These are phyloP conservation scores for Penaeus indicus DNA, from an alignment of 1,140 invertebrate species.

Conservation along the genomic window DNA sequence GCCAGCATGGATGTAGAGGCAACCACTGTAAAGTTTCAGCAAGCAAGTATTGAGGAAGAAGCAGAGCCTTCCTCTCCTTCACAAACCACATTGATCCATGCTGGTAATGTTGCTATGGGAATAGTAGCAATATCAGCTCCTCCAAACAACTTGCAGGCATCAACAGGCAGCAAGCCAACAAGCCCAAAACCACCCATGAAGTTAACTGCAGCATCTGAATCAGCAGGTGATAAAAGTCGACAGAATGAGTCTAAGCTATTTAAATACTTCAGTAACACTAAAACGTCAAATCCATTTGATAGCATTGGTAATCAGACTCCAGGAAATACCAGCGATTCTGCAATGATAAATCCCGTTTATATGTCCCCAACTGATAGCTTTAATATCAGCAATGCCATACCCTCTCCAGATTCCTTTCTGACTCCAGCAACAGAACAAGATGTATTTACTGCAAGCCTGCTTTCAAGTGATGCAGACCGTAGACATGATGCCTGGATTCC, in stretches of 20 bases:
- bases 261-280: slow-evolving; percentile 51
- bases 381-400: slow-evolving; percentile 61
- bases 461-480: slow-evolving; percentile 72
- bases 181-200: slow-evolving; percentile 32
- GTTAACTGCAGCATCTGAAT: slow-evolving; percentile 22
- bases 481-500: slow-evolving; percentile 84
- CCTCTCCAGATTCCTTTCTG: slow-evolving; percentile 64
- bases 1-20: slow-evolving; percentile 51
- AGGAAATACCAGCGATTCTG: slow-evolving; percentile 46
- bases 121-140: slow-evolving; percentile 42
- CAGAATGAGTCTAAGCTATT: slow-evolving; percentile 58
- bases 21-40: slow-evolving; percentile 55
- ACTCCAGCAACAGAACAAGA: slow-evolving; percentile 66
- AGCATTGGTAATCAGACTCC: slow-evolving; percentile 33
- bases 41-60: slow-evolving; percentile 43
- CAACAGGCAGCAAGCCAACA: slow-evolving; percentile 31
- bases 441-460: slow-evolving; percentile 64
- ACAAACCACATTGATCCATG: background rate
- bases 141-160: slow-evolving; percentile 3
- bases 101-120: slow-evolving; percentile 31
- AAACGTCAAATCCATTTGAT: slow-evolving; percentile 55
- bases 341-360: slow-evolving; percentile 65
- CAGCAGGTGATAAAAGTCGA: slow-evolving; percentile 36
- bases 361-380: slow-evolving; percentile 64
- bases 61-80: slow-evolving; percentile 10